phyloP scores from a whole-genome alignment of 1,140 invertebrate genomes.

The Oncopodura yosiiana region DNA sequence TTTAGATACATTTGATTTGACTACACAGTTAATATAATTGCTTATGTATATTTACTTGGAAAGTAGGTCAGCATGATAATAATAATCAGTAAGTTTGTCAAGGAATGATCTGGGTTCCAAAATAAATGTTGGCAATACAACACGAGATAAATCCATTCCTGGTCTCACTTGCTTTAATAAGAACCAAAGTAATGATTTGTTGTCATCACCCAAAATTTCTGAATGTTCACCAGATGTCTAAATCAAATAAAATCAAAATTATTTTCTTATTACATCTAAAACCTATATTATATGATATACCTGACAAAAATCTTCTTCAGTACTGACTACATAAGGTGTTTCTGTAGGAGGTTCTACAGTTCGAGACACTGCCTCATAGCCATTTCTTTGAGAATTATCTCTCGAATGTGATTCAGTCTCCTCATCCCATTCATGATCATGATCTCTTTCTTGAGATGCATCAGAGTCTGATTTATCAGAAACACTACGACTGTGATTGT shows the following conservation, averaged over 20 bases:
- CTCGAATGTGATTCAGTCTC: constrained; percentile 17
- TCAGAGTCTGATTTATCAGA: constrained; percentile 32
- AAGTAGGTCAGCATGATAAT: constrained; percentile 84
- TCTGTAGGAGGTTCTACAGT: neutral
- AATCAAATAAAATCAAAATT: constrained; percentile 25
- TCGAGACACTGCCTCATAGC: neutral
- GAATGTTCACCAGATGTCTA: constrained; percentile 73
- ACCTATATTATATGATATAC: no score
- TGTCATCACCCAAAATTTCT: constrained; percentile 85
- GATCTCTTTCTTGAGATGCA: constrained; percentile 23
- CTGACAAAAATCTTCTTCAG: constrained; percentile 18
- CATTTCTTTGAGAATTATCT: neutral
- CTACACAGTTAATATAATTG: neutral
- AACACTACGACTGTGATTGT: constrained; percentile 14
- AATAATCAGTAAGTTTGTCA: constrained; percentile 85
- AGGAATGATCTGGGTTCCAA: constrained; percentile 85
- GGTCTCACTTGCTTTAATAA: constrained; percentile 87
- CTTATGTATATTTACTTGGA: constrained; percentile 55
- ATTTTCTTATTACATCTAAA: neutral
- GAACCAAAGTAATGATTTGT: constrained; percentile 89
- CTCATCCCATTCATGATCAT: constrained; percentile 39
- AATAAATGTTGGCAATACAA: constrained; percentile 81
- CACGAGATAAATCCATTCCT: constrained; percentile 93
- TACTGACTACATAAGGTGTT: constrained; percentile 13
- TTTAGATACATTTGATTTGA: neutral